Evolutionary conservation across 2,888 invertebrate species (phyloP), one percentile per base, ranked within the genome.

Genomic region (Charanyca ferruginea): DNA sequence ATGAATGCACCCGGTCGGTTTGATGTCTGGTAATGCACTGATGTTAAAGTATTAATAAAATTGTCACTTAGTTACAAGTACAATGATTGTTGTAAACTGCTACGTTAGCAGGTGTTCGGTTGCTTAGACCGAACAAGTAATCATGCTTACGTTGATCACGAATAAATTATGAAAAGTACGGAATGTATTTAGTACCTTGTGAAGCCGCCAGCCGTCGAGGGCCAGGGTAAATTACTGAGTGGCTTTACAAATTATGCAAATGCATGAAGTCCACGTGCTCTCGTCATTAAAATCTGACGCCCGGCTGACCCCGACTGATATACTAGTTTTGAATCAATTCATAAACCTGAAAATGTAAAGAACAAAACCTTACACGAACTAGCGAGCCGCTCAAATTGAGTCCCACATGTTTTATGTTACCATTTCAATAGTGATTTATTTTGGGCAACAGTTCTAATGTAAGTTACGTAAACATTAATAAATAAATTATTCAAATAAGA

Each of bases 161-260:
- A 71, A 66, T 53, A 11, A 60, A 59, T 60, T 49, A 66, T 66
- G 67, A 67, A 54, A 61, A 35, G 18, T 47, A 23, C 42, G 18
- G 47, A 51, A 55, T 61, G 66, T 53, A 69, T 75, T 80, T 63
- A 68, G 69, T 54, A 47, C 49, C 9, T 54, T 70, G 69, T 69
- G 65, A 73, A 69, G 47, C 63, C 55, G 62, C 49, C 67, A 78
- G 74, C 64, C 41, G 62, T 66, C 65, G 45, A 42, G 53, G 48
- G 57, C 60, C 55, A 67, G 61, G 71, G 71, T 73, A 76, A 88
- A 87, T 90, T 85, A 88, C 80, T 79, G 80, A 83, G 78, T 75
- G 77, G 79, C 83, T 86, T 84, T 81, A 84, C 78, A 86, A 89
- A 91, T 89, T 90, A 90, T 90, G 88, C 78, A 90, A 91, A 91